Evolutionary conservation across 2,797 vertebrate species (phyloP).

Genomic region (Sebastes itinus): DNA sequence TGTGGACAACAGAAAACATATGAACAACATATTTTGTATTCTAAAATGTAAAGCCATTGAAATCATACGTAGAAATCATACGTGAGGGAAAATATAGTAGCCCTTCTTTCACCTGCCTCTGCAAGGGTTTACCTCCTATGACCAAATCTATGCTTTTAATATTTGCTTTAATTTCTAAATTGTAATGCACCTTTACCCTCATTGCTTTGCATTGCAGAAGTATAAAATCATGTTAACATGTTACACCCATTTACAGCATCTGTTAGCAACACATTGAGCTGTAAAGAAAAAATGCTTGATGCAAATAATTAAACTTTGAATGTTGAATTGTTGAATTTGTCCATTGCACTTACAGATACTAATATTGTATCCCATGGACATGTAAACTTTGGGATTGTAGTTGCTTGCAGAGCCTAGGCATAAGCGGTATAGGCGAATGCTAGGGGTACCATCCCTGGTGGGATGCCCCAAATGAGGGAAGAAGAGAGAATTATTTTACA

Average conservation of each 20-base stretch:
- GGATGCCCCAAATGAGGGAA: no score
- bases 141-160: not conserved
- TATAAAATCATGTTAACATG: not conserved
- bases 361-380: no score
- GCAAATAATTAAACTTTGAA: not conserved
- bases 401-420: no score
- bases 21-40: not conserved
- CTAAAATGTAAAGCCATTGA: not conserved
- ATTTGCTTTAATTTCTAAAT: not conserved
- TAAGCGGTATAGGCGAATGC: no score
- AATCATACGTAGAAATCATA: rapidly evolving
- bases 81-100: not conserved
- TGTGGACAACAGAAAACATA: not conserved
- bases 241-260: not conserved
- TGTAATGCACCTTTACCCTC: not conserved
- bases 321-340: not conserved
- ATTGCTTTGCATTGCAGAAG: not conserved
- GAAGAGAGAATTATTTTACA: no score
- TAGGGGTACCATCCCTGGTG: no score
- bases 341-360: not conserved
- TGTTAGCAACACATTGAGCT: not conserved
- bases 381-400: no score
- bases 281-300: not conserved
- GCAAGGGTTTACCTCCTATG: not conserved
- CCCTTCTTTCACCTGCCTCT: not conserved